A percentile compares a stretch with the other conserved stretches of the same genome.
Conservation (phyloP, 2,113 vertebrate species). For the Paraplagusia blochii region DNA sequence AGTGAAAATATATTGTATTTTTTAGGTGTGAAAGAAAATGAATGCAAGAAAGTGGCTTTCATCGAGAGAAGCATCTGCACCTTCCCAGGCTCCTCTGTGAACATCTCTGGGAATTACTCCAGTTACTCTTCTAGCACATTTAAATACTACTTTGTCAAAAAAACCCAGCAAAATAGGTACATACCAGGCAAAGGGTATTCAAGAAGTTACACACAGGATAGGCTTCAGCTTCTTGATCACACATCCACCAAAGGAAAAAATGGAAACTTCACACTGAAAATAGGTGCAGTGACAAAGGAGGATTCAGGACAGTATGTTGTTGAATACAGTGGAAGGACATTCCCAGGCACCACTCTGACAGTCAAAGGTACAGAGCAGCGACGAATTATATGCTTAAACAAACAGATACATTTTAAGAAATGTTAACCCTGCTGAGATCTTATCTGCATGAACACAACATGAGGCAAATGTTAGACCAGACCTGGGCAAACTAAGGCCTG, state of each 20-base stretch:
- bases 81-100: conserved; percentile 22
- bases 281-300: conserved; percentile 7
- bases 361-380: conserved; percentile 24
- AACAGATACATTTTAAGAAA: no score
- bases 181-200: background rate
- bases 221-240: no score
- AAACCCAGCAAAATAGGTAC: background rate
- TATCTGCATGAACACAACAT: no score
- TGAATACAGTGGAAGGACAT: conserved; percentile 3
- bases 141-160: no score
- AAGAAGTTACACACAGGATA: no score
- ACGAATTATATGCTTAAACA: background rate
- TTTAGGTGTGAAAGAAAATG: background rate
- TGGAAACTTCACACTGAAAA: conserved; percentile 24
- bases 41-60: background rate
- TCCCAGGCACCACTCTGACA: conserved; percentile 30
- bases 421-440: no score
- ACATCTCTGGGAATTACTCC: conserved; percentile 4
- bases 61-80: conserved; percentile 7
- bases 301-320: conserved; percentile 38
- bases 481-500: no score
- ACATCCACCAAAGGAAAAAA: no score
- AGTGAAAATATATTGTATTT: background rate
- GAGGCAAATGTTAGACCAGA: no score
- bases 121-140: background rate